phyloP scores from a whole-genome alignment of 35 echinoderm and acorn worm species.

The Holothuria glaberrima region DNA sequence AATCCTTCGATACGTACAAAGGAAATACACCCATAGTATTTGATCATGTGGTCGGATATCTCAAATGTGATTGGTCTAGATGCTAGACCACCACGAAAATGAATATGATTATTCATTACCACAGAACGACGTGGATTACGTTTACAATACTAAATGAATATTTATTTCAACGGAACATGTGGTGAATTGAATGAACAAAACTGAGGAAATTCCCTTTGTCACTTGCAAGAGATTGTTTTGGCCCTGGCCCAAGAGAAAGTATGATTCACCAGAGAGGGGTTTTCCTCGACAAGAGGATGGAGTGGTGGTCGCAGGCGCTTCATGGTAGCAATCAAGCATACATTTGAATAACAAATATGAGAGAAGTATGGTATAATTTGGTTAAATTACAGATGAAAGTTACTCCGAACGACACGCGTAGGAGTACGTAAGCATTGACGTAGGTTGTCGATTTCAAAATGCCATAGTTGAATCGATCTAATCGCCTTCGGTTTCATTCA shows the following conservation, averaged over 20 bases:
- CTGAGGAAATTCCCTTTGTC: slow-evolving; percentile 54
- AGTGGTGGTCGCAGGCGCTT: too few species aligned
- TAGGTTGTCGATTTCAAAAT: slow-evolving; percentile 32
- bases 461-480: slow-evolving; percentile 1
- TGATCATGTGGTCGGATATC: slow-evolving; percentile 47
- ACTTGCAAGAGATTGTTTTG: neutral
- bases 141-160: neutral
- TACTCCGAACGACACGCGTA: neutral
- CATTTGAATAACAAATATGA: too few species aligned
- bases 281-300: slow-evolving; percentile 1
- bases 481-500: neutral
- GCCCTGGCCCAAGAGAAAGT: slow-evolving; percentile 31
- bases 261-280: slow-evolving; percentile 35
- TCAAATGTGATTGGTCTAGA: slow-evolving; percentile 33
- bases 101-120: slow-evolving; percentile 28
- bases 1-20: slow-evolving; percentile 40
- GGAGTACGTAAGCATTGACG: slow-evolving; percentile 12
- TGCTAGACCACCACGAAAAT: neutral
- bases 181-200: slow-evolving; percentile 15
- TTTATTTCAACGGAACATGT: neutral
- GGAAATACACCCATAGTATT: slow-evolving; percentile 63
- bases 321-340: too few species aligned
- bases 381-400: too few species aligned
- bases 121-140: neutral
- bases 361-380: too few species aligned